Percentiles rank a stretch among this genome's conserved stretches.
phyloP scores from a whole-genome alignment of 2,888 invertebrate genomes.

The Tachina grossa region DNA sequence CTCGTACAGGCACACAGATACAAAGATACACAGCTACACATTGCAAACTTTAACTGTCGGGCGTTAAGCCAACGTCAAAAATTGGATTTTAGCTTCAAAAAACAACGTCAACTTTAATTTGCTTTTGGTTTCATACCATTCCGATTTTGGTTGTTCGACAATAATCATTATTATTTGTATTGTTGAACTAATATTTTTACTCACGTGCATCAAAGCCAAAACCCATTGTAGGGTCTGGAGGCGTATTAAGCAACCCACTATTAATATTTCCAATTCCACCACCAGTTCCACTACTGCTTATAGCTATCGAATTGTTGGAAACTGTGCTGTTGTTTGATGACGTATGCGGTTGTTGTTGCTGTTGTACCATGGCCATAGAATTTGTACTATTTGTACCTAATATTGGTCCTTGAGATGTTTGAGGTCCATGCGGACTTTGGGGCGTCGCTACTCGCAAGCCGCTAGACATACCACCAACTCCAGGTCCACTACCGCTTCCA shows the following conservation, averaged over 20 bases:
- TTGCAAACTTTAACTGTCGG: too few species aligned
- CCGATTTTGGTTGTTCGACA: too few species aligned
- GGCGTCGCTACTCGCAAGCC: constrained; percentile 78
- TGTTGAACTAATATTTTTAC: constrained; percentile 62
- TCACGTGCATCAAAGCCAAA: constrained; percentile 82
- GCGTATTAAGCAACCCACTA: constrained; percentile 80
- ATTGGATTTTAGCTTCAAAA: too few species aligned
- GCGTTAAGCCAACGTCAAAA: too few species aligned
- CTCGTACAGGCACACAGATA: too few species aligned
- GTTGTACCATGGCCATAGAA: constrained; percentile 75
- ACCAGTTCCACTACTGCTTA: constrained; percentile 43
- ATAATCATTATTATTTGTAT: too few species aligned
- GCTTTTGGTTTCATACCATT: too few species aligned
- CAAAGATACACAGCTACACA: too few species aligned
- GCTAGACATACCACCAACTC: constrained; percentile 50
- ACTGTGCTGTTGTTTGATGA: constrained; percentile 50
- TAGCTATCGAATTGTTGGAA: constrained; percentile 36
- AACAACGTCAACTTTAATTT: too few species aligned
- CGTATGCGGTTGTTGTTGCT: constrained; percentile 72
- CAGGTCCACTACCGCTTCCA: constrained; percentile 65
- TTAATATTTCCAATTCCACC: constrained; percentile 67
- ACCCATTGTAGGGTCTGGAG: constrained; percentile 81
- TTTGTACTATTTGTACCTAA: constrained; percentile 80
- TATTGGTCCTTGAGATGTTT: constrained; percentile 80
- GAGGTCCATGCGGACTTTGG: constrained; percentile 80